Percentiles rank a stretch among this genome's conserved stretches.
phyloP scores from a whole-genome alignment of 2,797 vertebrate species.

The Nasua narica region DNA sequence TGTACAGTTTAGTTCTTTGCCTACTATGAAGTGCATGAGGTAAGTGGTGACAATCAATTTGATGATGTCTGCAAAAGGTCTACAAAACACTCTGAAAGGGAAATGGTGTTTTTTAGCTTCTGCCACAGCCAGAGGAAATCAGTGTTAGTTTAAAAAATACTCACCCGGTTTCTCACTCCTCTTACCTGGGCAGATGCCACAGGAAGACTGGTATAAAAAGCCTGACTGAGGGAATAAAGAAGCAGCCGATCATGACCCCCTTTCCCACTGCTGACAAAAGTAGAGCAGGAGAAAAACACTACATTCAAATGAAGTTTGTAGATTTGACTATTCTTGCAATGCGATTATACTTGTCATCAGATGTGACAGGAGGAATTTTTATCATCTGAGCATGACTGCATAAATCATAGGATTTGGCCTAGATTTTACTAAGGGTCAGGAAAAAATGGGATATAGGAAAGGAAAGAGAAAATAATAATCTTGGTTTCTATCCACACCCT shows the following conservation, averaged over 20 bases:
- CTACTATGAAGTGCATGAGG: background rate
- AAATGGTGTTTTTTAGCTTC: background rate
- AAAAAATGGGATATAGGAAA: background rate
- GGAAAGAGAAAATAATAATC: background rate
- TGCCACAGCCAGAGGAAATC: background rate
- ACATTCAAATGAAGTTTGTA: background rate
- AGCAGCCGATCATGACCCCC: background rate
- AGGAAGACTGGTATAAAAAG: background rate
- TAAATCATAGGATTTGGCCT: slow-evolving; percentile 41
- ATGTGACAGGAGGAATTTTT: slow-evolving; percentile 55
- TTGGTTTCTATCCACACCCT: background rate
- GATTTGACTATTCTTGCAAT: background rate
- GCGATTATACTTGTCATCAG: background rate
- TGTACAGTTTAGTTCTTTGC: background rate
- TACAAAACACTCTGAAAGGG: background rate
- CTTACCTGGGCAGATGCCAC: background rate
- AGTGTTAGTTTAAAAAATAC: background rate
- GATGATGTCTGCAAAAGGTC: background rate
- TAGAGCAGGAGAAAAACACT: background rate
- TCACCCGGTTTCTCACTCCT: background rate
- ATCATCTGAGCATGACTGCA: background rate
- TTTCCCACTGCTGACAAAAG: background rate
- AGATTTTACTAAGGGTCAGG: slow-evolving; percentile 25
- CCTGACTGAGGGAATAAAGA: background rate
- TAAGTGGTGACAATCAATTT: too few species aligned